Percentiles rank a stretch among this genome's conserved stretches.
phyloP scores from a whole-genome alignment of 2,797 vertebrate species.

The Hypotaenidia philippensis region DNA sequence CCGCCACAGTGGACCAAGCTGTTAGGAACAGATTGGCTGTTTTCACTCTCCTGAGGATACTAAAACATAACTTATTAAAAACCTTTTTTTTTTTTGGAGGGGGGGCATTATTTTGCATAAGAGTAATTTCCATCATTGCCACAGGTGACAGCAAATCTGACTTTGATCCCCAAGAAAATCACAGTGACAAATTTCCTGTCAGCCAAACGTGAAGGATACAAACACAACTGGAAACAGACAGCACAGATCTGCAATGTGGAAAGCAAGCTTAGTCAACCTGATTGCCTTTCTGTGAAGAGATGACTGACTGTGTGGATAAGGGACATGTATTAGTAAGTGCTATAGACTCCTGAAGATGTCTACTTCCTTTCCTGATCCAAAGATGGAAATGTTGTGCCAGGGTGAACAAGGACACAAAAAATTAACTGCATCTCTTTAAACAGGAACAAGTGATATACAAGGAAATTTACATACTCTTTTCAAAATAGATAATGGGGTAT shows the following conservation, averaged over 20 bases:
- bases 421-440: background rate
- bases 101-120: background rate
- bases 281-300: background rate
- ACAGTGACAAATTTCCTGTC: background rate
- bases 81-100: background rate
- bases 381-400: background rate
- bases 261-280: background rate
- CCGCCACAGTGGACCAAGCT: background rate
- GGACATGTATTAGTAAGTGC: background rate
- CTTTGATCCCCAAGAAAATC: background rate
- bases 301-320: background rate
- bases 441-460: background rate
- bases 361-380: background rate
- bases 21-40: background rate
- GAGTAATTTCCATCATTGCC: background rate
- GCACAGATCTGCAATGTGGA: background rate
- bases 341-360: background rate
- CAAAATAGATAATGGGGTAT: background rate
- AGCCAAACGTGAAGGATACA: background rate
- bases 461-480: background rate
- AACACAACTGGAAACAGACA: background rate
- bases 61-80: background rate
- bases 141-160: background rate
- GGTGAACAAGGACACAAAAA: background rate
- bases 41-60: background rate